Conservation (phyloP, 92 coral and sea anemone genomes). For the Palythoa grandis region DNA sequence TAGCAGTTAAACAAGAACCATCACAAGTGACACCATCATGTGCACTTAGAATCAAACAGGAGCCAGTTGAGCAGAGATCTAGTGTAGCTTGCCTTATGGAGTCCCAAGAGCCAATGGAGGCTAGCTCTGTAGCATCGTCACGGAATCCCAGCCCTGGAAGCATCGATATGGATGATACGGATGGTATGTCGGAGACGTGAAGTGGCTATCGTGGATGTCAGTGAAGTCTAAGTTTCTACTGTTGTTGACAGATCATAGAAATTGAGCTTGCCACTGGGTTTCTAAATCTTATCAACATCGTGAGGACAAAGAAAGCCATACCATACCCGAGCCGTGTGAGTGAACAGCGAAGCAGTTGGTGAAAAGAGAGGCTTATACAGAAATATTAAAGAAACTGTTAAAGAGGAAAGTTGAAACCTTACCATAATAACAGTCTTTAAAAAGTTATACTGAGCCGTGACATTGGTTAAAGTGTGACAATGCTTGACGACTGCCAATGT, state of each 20-base stretch:
- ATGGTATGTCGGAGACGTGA: conserved; percentile 37
- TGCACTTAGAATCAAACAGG: conserved; percentile 66
- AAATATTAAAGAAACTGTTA: not conserved
- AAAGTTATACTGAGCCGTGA: not conserved
- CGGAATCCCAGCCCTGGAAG: conserved; percentile 87
- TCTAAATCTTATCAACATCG: not conserved
- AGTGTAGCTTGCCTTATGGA: conserved; percentile 42
- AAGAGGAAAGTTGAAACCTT: not conserved
- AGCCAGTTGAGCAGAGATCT: conserved; percentile 59
- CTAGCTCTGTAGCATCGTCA: conserved; percentile 71
- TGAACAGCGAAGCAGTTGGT: not conserved
- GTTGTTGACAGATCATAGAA: not conserved
- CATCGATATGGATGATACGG: conserved; percentile 76
- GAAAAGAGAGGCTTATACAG: not conserved
- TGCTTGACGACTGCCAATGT: not conserved
- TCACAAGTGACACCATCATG: conserved; percentile 38
- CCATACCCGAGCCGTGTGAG: not conserved
- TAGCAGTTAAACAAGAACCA: conserved; percentile 64
- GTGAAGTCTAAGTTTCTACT: not conserved
- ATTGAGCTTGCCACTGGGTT: not conserved
- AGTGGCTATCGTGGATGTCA: not conserved
- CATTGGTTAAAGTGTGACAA: not conserved
- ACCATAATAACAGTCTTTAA: not conserved
- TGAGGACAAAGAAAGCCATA: not conserved
- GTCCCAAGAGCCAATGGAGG: conserved; percentile 78